A percentile compares a stretch with the other conserved stretches of the same genome.
phyloP scores from a whole-genome alignment of 2,888 invertebrate genomes.

The Reticulitermes lucifugus region DNA sequence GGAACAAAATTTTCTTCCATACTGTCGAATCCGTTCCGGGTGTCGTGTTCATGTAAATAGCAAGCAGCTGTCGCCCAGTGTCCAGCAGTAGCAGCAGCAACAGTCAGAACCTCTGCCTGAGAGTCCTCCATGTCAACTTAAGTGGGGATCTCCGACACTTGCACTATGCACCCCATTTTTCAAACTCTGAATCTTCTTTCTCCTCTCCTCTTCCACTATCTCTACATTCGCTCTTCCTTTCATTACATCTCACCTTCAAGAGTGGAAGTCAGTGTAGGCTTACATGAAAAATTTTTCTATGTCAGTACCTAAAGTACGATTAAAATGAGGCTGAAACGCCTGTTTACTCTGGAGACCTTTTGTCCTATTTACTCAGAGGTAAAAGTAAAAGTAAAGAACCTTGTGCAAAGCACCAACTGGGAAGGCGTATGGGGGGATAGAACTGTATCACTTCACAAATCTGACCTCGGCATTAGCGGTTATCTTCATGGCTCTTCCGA shows the following conservation, averaged over 20 bases:
- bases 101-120: conserved; percentile 8
- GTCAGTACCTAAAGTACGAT: too few species aligned
- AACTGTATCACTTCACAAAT: too few species aligned
- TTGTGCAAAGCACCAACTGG: too few species aligned
- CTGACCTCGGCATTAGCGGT: too few species aligned
- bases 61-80: background rate
- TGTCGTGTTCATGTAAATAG: background rate
- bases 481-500: too few species aligned
- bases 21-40: background rate
- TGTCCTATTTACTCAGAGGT: too few species aligned
- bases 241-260: conserved; percentile 8
- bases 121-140: conserved; percentile 21
- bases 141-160: conserved; percentile 32
- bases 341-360: too few species aligned
- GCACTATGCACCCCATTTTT: conserved; percentile 33
- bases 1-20: too few species aligned
- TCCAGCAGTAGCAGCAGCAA: background rate
- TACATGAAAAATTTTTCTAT: background rate
- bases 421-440: too few species aligned
- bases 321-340: too few species aligned
- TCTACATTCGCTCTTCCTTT: background rate
- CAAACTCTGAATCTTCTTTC: conserved; percentile 1
- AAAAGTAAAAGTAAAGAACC: too few species aligned
- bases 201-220: background rate
- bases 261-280: background rate